Conservation (phyloP, 1,140 invertebrate genomes). For the Drosophila tristis region DNA sequence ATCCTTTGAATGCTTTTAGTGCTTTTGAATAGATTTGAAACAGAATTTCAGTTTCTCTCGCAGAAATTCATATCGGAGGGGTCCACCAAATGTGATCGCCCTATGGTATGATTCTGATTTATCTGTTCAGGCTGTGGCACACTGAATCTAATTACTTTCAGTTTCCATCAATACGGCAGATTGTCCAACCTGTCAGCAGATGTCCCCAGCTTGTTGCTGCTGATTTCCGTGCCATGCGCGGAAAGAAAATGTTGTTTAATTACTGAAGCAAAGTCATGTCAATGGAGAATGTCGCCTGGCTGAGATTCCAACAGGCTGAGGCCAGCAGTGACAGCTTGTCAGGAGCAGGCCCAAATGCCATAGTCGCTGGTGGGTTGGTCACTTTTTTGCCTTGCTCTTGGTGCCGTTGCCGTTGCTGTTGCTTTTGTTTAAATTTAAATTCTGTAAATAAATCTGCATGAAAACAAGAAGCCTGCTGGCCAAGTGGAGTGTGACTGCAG, state of each 20-base stretch:
- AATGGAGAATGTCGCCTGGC: slow-evolving; percentile 65
- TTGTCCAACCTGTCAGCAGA: slow-evolving; percentile 22
- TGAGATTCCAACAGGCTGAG: slow-evolving; percentile 3
- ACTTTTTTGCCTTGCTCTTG: slow-evolving; percentile 19
- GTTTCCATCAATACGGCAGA: no score
- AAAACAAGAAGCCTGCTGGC: slow-evolving; percentile 30
- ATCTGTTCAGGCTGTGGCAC: no score
- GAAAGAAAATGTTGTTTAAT: slow-evolving; percentile 77
- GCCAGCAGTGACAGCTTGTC: slow-evolving; percentile 67
- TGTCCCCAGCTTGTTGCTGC: slow-evolving; percentile 13
- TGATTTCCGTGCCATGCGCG: slow-evolving; percentile 63
- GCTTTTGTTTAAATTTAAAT: slow-evolving; percentile 73
- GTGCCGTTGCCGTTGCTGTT: slow-evolving; percentile 8
- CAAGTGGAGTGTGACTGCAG: slow-evolving; percentile 51
- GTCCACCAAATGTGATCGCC: no score
- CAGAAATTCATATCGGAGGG: no score
- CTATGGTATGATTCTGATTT: no score
- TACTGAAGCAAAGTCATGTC: slow-evolving; percentile 79
- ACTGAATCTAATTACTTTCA: no score
- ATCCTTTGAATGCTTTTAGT: background rate
- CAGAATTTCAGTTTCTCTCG: no score
- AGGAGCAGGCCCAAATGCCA: slow-evolving; percentile 66
- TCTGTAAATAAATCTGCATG: slow-evolving; percentile 58
- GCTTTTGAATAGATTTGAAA: no score
- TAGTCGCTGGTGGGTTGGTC: slow-evolving; percentile 58